A percentile compares a stretch with the other conserved stretches of the same genome.
Evolutionary conservation across 1,140 invertebrate genomes (phyloP).

Genomic region (Zaprionus camerounensis): DNA sequence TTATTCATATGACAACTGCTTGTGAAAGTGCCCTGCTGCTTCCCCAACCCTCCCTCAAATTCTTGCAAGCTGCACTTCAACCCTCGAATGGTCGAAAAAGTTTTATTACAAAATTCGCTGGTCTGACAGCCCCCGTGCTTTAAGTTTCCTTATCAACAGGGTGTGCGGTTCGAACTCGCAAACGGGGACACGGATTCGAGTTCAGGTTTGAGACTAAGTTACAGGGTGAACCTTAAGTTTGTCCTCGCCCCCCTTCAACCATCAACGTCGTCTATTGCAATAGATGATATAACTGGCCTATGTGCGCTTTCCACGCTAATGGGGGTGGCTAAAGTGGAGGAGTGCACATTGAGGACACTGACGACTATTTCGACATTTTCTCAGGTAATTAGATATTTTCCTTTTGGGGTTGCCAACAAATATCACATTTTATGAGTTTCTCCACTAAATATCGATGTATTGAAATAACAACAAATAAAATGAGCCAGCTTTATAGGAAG

Average conservation of each 20-base stretch:
- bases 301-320: constrained; percentile 22
- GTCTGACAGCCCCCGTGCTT: constrained; percentile 36
- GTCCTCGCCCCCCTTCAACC: not conserved
- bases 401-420: constrained; percentile 17
- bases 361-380: constrained; percentile 5
- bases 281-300: constrained; percentile 25
- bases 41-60: constrained; percentile 8
- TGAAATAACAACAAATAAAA: constrained; percentile 7
- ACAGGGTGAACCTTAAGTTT: constrained; percentile 35
- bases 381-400: constrained; percentile 45
- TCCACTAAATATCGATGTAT: constrained; percentile 1
- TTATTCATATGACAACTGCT: constrained; percentile 23
- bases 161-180: constrained; percentile 4
- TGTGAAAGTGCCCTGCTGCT: constrained; percentile 6
- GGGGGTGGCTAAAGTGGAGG: constrained; percentile 38
- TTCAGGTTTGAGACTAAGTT: constrained; percentile 9
- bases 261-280: constrained; percentile 21
- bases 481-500: not conserved
- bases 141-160: constrained; percentile 34
- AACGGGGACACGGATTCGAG: not conserved
- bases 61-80: constrained; percentile 61
- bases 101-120: constrained; percentile 53
- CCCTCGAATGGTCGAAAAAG: constrained; percentile 53
- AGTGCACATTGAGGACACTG: not conserved
- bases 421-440: not conserved